Evolutionary conservation across 2,113 vertebrate genomes (phyloP).

Genomic region (Himantopus leucocephalus): DNA sequence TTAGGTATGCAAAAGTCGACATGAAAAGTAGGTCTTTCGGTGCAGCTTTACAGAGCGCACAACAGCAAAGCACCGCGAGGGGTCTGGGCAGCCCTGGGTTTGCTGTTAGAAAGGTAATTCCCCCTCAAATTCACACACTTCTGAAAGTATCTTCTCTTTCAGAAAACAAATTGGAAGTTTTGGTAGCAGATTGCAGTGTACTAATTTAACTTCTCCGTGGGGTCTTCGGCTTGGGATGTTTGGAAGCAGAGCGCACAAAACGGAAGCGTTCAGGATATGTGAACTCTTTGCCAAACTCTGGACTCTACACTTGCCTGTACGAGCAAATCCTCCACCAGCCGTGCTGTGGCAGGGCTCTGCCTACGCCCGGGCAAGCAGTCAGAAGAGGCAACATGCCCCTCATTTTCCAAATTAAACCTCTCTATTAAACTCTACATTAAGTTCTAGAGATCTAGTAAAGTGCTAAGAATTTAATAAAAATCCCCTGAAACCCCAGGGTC

Average conservation of each 20-base stretch:
- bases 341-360: background rate
- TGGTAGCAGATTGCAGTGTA: background rate
- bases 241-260: background rate
- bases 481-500: background rate
- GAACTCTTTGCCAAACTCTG: conserved; percentile 6
- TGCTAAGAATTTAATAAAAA: background rate
- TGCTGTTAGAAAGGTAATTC: background rate
- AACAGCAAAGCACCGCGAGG: background rate
- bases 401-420: background rate
- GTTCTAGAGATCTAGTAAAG: background rate
- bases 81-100: background rate
- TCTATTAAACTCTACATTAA: background rate
- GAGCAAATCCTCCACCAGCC: accelerated
- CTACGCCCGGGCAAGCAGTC: background rate
- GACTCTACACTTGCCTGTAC: accelerated
- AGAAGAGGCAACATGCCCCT: background rate
- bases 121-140: background rate
- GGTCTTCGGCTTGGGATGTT: background rate
- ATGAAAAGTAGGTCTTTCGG: background rate
- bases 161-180: background rate
- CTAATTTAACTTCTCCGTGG: background rate
- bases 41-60: background rate
- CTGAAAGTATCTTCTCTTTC: background rate
- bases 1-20: background rate
- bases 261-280: background rate